phyloP scores from a whole-genome alignment of 2,797 vertebrate species.

The Rousettus madagascariensis region DNA sequence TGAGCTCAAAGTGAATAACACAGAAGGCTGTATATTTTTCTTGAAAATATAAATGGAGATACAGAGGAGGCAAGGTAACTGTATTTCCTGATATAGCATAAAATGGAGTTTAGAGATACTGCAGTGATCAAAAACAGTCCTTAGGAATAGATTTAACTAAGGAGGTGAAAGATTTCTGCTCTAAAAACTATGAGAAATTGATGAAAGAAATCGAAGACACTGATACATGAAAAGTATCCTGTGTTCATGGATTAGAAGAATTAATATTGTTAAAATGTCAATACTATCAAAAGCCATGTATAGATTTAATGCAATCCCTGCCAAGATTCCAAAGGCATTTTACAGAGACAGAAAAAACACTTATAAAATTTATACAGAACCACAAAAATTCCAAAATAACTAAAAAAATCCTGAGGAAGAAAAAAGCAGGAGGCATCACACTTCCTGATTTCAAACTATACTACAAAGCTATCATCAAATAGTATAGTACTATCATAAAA shows the following conservation, averaged over 20 bases:
- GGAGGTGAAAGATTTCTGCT: neutral
- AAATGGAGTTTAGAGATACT: neutral
- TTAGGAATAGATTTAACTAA: neutral
- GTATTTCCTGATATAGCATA: neutral
- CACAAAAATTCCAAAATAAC: neutral
- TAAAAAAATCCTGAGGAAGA: neutral
- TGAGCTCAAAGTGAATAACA: neutral
- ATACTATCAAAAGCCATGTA: neutral
- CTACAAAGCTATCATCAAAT: neutral
- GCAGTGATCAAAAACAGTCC: neutral
- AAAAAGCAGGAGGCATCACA: neutral
- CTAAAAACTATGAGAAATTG: neutral
- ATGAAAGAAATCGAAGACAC: neutral
- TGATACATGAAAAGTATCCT: neutral
- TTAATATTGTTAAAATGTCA: neutral
- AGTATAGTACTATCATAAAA: neutral
- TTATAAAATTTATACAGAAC: neutral
- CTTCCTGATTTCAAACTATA: neutral
- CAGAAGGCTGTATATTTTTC: neutral
- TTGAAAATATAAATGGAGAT: neutral
- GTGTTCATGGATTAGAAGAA: neutral
- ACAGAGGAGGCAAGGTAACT: neutral
- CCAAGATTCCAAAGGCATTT: neutral
- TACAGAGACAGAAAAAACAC: neutral
- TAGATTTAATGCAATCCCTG: neutral